Evolutionary conservation across 1,140 invertebrate species (phyloP).

Genomic region (Hetaerina americana): DNA sequence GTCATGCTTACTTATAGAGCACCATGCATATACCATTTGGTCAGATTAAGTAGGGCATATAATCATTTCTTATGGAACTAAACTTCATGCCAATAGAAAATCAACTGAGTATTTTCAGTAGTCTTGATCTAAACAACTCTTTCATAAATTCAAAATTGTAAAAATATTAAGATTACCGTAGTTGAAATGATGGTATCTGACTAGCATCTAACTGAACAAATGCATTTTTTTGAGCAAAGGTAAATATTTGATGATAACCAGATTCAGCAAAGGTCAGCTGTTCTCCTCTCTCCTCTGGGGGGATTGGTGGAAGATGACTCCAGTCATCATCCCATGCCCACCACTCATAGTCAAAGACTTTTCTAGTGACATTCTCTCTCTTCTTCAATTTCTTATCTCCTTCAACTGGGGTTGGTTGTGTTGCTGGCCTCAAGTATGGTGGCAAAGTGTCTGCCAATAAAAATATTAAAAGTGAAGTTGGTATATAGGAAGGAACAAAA

Average conservation of each 20-base stretch:
- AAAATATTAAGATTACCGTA: constrained; percentile 41
- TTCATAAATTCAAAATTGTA: constrained; percentile 4
- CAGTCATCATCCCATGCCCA: background rate
- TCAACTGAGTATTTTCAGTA: too few species aligned
- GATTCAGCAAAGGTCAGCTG: constrained; percentile 70
- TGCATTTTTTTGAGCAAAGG: constrained; percentile 75
- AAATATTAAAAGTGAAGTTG: background rate
- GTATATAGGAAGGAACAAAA: background rate
- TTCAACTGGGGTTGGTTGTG: constrained; percentile 25
- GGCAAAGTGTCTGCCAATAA: constrained; percentile 33
- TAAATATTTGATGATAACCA: constrained; percentile 62
- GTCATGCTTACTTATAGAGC: too few species aligned
- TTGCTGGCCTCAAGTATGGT: constrained; percentile 25
- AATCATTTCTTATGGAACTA: too few species aligned
- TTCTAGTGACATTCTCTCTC: background rate
- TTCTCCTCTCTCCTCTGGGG: constrained; percentile 21
- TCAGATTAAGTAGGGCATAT: too few species aligned
- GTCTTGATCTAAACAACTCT: background rate
- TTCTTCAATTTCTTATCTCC: background rate
- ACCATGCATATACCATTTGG: too few species aligned
- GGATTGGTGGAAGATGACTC: background rate
- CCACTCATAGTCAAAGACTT: background rate
- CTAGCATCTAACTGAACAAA: constrained; percentile 70
- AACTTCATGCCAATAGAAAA: too few species aligned
- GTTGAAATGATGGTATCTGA: constrained; percentile 63